These are phyloP conservation scores for Halcyon malimbica DNA, from an alignment of 2,113 vertebrate species.

Conservation along the genomic window DNA sequence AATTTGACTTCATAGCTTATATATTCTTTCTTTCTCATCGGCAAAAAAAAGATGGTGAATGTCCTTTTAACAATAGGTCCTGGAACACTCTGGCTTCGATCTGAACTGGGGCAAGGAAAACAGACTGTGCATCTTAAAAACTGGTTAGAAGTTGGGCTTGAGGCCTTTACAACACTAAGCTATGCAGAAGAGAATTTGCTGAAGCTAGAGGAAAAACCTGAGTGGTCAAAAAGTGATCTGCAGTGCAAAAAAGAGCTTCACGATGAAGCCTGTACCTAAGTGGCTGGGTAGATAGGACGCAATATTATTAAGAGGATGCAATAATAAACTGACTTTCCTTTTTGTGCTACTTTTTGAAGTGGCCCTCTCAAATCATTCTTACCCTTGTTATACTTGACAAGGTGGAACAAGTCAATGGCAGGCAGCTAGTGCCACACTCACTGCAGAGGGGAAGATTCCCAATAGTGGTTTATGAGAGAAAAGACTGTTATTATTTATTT, in stretches of 20 bases:
- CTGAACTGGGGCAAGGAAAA: not conserved
- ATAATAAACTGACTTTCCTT: not conserved
- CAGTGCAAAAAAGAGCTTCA: not conserved
- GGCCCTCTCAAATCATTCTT: not conserved
- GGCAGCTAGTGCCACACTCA: not conserved
- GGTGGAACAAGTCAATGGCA: not conserved
- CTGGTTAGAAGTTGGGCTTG: not conserved
- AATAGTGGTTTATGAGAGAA: not conserved
- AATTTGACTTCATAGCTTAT: not conserved
- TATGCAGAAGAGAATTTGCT: not conserved
- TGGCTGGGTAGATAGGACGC: not conserved
- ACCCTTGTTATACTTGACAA: not conserved
- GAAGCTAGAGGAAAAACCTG: not conserved
- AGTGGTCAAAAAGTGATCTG: not conserved
- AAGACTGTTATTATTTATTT: not conserved
- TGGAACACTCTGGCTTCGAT: not conserved
- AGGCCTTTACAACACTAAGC: not conserved
- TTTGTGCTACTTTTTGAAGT: not conserved
- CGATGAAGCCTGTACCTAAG: not conserved
- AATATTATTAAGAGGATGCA: not conserved
- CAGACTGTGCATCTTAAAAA: not conserved
- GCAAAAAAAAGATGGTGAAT: not conserved
- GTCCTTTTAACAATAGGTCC: not conserved
- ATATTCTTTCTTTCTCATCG: not conserved
- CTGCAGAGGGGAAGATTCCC: not conserved